These are phyloP conservation scores for Diarsia mendica DNA, from an alignment of 2,888 invertebrate genomes.

Conservation along the genomic window DNA sequence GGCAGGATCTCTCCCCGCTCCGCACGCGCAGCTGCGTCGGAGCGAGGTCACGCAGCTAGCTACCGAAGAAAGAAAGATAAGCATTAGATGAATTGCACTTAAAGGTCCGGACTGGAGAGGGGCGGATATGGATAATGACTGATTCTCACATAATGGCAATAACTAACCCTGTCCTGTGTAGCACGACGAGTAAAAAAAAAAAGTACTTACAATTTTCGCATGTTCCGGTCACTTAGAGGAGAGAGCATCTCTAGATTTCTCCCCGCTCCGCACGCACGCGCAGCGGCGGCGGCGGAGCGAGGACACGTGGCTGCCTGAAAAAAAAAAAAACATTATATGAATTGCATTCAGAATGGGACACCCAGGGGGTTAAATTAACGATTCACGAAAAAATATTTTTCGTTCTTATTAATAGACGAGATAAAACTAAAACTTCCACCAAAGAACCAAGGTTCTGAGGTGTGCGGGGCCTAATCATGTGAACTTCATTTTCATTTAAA, in stretches of 20 bases:
- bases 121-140: too few relatives aligned
- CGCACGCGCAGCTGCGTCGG: constrained; percentile 34
- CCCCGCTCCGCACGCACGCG: constrained; percentile 32
- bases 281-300: constrained; percentile 40
- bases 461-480: neutral
- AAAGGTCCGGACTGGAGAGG: neutral
- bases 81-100: neutral
- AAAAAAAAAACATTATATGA: neutral
- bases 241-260: neutral
- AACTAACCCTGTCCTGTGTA: too few relatives aligned
- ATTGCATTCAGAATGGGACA: neutral
- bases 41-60: constrained; percentile 17
- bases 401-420: neutral
- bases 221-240: too few relatives aligned
- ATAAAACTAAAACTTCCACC: neutral
- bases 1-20: constrained; percentile 9
- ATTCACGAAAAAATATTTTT: neutral
- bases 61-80: neutral
- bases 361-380: neutral
- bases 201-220: too few relatives aligned
- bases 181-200: too few relatives aligned
- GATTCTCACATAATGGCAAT: too few relatives aligned
- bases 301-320: neutral
- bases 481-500: neutral
- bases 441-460: constrained; percentile 1